Evolutionary conservation across 2,888 invertebrate species (phyloP), one percentile per base, ranked within the genome.

Genomic region (Drosophila peninsularis): DNA sequence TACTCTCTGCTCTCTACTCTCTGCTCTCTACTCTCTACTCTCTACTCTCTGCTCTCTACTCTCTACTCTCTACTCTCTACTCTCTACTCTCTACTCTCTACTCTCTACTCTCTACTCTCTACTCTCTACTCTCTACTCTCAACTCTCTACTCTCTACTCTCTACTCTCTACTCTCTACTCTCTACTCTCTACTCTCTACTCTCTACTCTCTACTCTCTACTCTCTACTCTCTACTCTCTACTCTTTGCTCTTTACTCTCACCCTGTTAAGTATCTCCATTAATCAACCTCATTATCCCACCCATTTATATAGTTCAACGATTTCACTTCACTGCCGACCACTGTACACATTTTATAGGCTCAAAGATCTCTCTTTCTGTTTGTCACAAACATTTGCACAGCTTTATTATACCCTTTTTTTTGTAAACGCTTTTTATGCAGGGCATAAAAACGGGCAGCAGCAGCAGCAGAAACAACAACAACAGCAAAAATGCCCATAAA

Each of bases 401-500:
- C 53, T 52, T 72, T 61, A 55, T 77, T 49, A 75, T 37, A 65
- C 42, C 30, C 44, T 19, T 44, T 42, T 37, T 44, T 44, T 27
- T n/a, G 27, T 30, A 11, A 30, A 36, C 24, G 44, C 62, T 56
- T 74, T 74, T 74, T 55, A 78, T 45, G 41, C 55, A 69, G 79
- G 75, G 75, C 75, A 79, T 78, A 62, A 75, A 55, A 75, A 69
- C 61, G 45, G 70, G 32, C 52, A 19, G 39, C 53, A 39, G 34
- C 21, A 44, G 19, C 36, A 45, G n/a, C 50, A 44, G 6, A n/a
- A n/a, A 24, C 5, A 53, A 13, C 30, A 30, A 0, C 10, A 44
- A 34, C 4, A 34, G n/a, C 21, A 27, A 64, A 69, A 71, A 57
- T 67, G 37, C 27, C 76, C 77, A 75, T 80, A 88, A 89, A 88